Evolutionary conservation across 2,888 invertebrate genomes (phyloP), one percentile per base, ranked within the genome.

Genomic region (Heteromurus nitidus): DNA sequence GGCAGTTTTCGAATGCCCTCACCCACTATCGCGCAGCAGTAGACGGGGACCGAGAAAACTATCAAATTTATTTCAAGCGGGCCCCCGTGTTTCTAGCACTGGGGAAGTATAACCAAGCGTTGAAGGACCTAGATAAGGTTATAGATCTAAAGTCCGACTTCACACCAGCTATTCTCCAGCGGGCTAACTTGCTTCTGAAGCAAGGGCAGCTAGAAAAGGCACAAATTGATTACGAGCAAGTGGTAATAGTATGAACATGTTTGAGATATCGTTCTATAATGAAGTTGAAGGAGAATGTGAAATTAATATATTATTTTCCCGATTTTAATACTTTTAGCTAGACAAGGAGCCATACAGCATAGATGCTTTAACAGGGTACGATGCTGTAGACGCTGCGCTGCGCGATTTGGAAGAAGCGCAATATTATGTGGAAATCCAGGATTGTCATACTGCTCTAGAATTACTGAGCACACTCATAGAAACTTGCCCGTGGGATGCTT

Each of bases 1-100:
- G 98, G 36, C 97, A 99, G 89, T 92, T 98, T 84, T 94, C 96
- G 62, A 99, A 99, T 91, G 99, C 99, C 11, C 90, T 99, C 67
- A 95, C 96, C 82, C 98, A 99, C 89, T 99, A 97, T 90, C 98
- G 99, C 91, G 95, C 96, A 83, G 99, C 99, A 87, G 96, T 99
- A 88, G 98, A 99, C 91, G 96, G 95, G 16, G 99, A 99, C 90
- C 96, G 98, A 47, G 92, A 92, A 85, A 98, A 99, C 90, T 99
- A 98, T 90, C 92, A 99, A 89, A 97, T 97, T 69, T 96, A 96
- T 89, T 99, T 96, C 89, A 95, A 97, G 89, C 92, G 99, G 87
- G 99, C 97, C 58, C 98, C 98, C 0, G 97, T 98, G 0, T 98
- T 96, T 90, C 92, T 99, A 88, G 99, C 98, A 9, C 91, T 99